Base-by-base conservation (phyloP, 2,797 vertebrate genomes). In the Pelobates cultripes region DNA sequence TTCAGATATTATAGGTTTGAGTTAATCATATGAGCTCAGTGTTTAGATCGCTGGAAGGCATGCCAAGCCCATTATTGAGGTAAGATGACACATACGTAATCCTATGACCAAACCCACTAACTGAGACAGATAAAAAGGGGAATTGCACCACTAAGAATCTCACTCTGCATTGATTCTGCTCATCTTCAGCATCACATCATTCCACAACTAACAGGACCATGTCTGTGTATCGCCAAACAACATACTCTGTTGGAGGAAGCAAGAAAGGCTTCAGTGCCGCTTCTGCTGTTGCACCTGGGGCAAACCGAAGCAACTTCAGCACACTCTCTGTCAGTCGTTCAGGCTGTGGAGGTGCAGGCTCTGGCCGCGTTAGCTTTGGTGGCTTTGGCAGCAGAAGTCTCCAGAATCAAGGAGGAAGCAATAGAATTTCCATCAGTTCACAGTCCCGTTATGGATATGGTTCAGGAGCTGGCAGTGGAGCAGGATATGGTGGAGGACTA, bases 181-280 rank as follows among this genome's bases (percentile, higher is more conserved):
- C 43, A 76, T 45, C 61, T 43, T 66, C 74, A 76, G 74, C 74
- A 76, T 44, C 57, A 75, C 68, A 74, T 82, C 75, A 43, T 76
- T 63, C 43, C 57, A 70, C 40, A 15, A 70, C 8, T 13, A 67
- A 55, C 5, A 76, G 77, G 73, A 84, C 77, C 82, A 84, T 84
- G 82, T 76, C 77, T 60, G 12, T 53, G 15, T 15, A 61, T 75
- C 77, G 72, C 41, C 82, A 84, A 76, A 64, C 72, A 44, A 45
- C 43, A 40, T 66, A 45, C 43, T 91, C 85, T 83, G 90, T 88
- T 63, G 94, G 91, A 5, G 45, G 90, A 5, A 93, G 93, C 82
- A 90, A 88, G 47, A 91, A 91, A 43, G 85, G 94, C 82, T 97
- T 95, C 73, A 94, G 95, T 74, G 91, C 96, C 2, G 84, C 88